Evolutionary conservation across 1,140 invertebrate species (phyloP).

Genomic region (Melipona quadrifasciata): DNA sequence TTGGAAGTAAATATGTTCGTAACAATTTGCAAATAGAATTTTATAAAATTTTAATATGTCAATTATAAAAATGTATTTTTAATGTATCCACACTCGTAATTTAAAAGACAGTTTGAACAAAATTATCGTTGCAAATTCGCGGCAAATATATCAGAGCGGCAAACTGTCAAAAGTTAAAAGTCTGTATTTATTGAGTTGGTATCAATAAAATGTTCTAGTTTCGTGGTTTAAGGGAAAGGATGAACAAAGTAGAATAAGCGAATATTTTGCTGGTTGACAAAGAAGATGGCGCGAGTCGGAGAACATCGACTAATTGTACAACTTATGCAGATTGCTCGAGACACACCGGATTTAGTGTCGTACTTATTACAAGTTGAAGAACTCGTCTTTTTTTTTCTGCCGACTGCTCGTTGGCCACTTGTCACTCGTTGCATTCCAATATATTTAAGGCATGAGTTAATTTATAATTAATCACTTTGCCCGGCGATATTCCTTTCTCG

Average conservation of each 20-base stretch:
- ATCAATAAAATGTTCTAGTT: no score
- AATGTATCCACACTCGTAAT: no score
- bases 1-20: no score
- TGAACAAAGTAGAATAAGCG: no score
- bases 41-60: no score
- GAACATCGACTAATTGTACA: not conserved
- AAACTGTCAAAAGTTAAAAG: no score
- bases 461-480: not conserved
- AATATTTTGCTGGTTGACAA: not conserved
- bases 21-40: no score
- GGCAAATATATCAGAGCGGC: no score
- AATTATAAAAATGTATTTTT: no score
- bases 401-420: not conserved
- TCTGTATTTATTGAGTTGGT: no score
- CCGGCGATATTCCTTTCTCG: not conserved
- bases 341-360: not conserved
- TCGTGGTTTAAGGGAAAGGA: not conserved
- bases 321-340: not conserved
- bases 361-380: not conserved
- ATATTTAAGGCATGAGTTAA: not conserved
- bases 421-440: not conserved
- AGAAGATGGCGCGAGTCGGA: constrained; percentile 3
- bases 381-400: not conserved
- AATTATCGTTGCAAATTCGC: no score
- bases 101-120: no score